Base-by-base conservation (phyloP, 64 coral and sea anemone genomes). In the Pocillopora damicornis region DNA sequence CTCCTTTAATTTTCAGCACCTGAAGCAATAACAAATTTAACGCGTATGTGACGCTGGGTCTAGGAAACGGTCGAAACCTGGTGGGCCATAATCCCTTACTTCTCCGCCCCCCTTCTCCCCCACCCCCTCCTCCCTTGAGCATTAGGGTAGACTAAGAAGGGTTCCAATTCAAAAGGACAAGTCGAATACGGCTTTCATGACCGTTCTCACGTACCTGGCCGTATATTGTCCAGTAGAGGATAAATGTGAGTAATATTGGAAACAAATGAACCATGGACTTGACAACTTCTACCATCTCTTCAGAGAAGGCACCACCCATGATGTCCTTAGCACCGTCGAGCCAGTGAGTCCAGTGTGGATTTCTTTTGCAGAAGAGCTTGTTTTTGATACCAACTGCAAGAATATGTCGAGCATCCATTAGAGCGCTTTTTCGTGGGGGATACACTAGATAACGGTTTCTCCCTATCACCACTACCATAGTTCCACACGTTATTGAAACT, bases 211-310 rank as follows among this genome's bases (percentile, higher is more conserved):
- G 13, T 79, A 95, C 94, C 94, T 95, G 94, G 17, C 90, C 85
- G 68, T 81, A 92, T 61, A 95, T 73, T 63, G 94, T 82, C 94
- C 94, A 95, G 26, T 92, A 95, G 69, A 89, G 63, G 56, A 95
- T 67, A 58, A 87, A 86, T 34, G 89, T 92, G 15, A 90, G 37
- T 63, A 95, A 92, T 9, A 95, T 82, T 18, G 94, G 94, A 17
- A 89, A 63, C 75, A 95, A 74, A 26, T 69, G 88, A 63, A 95
- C 79, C 13, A 95, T 59, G 15, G 76, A 88, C 77, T 95, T 95
- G 18, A 95, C 87, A 64, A 79, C 90, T 72, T 92, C 90, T 13
- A 95, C 94, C 78, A 75, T 87, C 56, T 77, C 74, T 8, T 86
- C 74, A 11, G 94, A 51, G 69, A 89, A 95, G 4, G 35, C 67